These are phyloP conservation scores for Leucozona laternaria DNA, from an alignment of 2,888 invertebrate genomes.

Conservation along the genomic window DNA sequence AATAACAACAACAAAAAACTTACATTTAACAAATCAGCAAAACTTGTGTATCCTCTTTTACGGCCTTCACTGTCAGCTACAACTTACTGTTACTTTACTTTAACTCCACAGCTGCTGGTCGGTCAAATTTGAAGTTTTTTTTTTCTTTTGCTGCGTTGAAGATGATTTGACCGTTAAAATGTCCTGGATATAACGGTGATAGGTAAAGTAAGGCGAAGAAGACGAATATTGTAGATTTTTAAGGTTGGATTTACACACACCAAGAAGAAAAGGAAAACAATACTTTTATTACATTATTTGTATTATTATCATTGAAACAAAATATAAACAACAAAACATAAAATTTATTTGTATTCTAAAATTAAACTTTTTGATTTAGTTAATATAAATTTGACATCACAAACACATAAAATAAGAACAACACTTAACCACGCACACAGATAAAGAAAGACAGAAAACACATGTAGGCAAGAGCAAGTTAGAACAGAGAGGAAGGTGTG, in stretches of 20 bases:
- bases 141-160: conserved; percentile 36
- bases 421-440: background rate
- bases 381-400: conserved; percentile 62
- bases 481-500: conserved; percentile 43
- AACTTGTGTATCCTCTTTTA: conserved; percentile 42
- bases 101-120: conserved; percentile 58
- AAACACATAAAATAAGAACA: conserved; percentile 49
- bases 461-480: conserved; percentile 50
- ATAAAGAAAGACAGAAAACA: conserved; percentile 32
- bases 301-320: background rate
- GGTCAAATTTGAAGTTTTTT: conserved; percentile 24
- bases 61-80: conserved; percentile 59
- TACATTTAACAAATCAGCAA: conserved; percentile 61
- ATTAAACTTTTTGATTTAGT: conserved; percentile 52
- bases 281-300: conserved; percentile 3
- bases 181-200: conserved; percentile 18
- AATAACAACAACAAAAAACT: conserved; percentile 43
- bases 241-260: conserved; percentile 32
- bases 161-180: background rate
- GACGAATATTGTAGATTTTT: conserved; percentile 3
- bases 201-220: background rate
- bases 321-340: conserved; percentile 23
- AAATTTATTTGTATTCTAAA: conserved; percentile 38
- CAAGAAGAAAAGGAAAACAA: conserved; percentile 28
- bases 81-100: conserved; percentile 40